phyloP scores from a whole-genome alignment of 1,140 invertebrate genomes.

The Myzus persicae region DNA sequence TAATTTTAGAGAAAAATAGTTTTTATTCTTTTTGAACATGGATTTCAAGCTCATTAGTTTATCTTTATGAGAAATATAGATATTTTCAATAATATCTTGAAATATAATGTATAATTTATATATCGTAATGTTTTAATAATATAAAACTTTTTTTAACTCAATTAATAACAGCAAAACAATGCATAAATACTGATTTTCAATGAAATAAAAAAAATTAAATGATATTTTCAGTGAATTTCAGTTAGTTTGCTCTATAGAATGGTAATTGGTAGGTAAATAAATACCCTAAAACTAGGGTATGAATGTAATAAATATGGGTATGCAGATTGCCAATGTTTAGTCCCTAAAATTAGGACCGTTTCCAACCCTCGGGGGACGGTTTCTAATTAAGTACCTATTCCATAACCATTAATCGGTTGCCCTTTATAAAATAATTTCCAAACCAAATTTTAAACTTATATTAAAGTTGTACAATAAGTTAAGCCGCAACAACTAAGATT shows the following conservation, averaged over 20 bases:
- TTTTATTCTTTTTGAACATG: not conserved
- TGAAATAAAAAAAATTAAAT: not conserved
- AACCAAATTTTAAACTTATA: not conserved
- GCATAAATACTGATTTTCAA: not conserved
- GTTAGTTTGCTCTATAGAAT: not conserved
- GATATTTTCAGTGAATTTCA: not conserved
- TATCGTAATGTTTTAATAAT: not conserved
- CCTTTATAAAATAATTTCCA: conserved; percentile 2
- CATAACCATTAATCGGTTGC: conserved; percentile 46
- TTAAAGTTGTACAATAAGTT: not conserved
- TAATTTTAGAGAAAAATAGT: not conserved
- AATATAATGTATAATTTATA: too few species aligned
- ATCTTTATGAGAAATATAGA: not conserved
- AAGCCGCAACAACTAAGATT: not conserved
- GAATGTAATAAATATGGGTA: conserved; percentile 45
- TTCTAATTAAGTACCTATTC: conserved; percentile 47
- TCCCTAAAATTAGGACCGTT: conserved; percentile 49
- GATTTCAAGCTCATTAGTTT: not conserved
- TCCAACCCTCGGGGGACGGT: conserved; percentile 12
- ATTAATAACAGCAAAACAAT: not conserved
- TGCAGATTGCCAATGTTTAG: conserved; percentile 49
- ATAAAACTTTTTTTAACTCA: not conserved
- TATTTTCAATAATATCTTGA: not conserved
- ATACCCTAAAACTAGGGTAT: conserved; percentile 41
- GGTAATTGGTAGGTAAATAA: not conserved